Evolutionary conservation across 1,140 invertebrate genomes (phyloP), one percentile per base, ranked within the genome.

Genomic region (Ditylenchus dipsaci): DNA sequence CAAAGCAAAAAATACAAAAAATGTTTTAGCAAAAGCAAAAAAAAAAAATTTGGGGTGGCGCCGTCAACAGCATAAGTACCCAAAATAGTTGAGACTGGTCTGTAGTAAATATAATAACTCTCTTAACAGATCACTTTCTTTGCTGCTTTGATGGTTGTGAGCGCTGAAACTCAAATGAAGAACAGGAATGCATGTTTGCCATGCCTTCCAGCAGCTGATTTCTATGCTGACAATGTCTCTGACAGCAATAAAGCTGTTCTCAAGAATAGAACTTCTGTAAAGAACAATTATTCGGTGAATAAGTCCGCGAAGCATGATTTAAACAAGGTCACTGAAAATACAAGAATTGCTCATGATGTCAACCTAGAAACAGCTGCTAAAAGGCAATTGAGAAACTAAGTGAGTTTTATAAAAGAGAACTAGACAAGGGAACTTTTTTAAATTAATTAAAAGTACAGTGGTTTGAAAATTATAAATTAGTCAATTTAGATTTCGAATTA

Each of bases 51-150:
- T n/a, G n/a, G n/a, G n/a, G n/a, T n/a, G n/a, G n/a, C n/a, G n/a
- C n/a, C n/a, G n/a, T n/a, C n/a, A n/a, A n/a, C n/a, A n/a, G n/a
- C n/a, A n/a, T n/a, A n/a, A n/a, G n/a, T n/a, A n/a, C n/a, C n/a
- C n/a, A n/a, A n/a, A n/a, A n/a, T n/a, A n/a, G n/a, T n/a, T n/a
- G n/a, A n/a, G n/a, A n/a, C 26, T 29, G 63, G 13, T 65, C 21
- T 47, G 21, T 47, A 21, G 15, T 47, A 15, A 47, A 15, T 47
- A 15, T 47, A 69, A 11, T 67, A 30, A 58, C 74, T n/a, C n/a
- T n/a, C n/a, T n/a, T n/a, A n/a, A 73, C 77, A 84, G 84, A 74
- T 84, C 13, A 86, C 83, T 0, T 84, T 85, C 45, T 86, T 86
- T 63, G 77, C 77, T 1, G 84, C 81, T 1, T 78, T 83, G 45